Evolutionary conservation across 64 coral and sea anemone genomes (phyloP).

Genomic region (Exaiptasia diaphana): DNA sequence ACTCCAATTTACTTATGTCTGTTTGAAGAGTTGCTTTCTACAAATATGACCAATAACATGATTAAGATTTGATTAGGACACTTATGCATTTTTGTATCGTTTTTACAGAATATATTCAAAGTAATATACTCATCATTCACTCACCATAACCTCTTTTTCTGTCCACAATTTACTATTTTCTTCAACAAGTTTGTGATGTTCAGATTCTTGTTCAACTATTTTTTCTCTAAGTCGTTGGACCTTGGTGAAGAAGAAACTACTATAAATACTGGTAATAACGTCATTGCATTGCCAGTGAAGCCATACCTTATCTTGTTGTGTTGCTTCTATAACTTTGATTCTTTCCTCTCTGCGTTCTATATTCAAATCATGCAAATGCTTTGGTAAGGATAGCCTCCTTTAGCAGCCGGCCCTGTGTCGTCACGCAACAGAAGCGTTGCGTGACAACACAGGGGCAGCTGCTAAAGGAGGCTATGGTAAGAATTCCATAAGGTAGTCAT

Average conservation of each 20-base stretch:
- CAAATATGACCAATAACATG: neutral
- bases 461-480: no score
- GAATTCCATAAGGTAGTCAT: no score
- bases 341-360: conserved; percentile 80
- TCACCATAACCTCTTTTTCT: conserved; percentile 74
- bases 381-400: no score
- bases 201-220: conserved; percentile 73
- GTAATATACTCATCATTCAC: neutral
- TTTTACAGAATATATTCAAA: neutral
- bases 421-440: no score
- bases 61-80: neutral
- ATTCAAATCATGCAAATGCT: no score
- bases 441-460: no score
- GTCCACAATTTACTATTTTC: conserved; percentile 71
- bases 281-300: neutral
- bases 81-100: neutral
- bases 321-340: conserved; percentile 62
- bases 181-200: conserved; percentile 68
- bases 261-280: neutral
- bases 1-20: conserved; percentile 60
- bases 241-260: neutral
- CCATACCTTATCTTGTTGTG: conserved; percentile 82
- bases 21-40: conserved; percentile 64
- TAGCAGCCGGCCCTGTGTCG: no score
- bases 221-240: conserved; percentile 56